Base-by-base conservation (phyloP, 37 sponge, comb jelly and placozoan species). In the Aphrocallistes beatrix region DNA sequence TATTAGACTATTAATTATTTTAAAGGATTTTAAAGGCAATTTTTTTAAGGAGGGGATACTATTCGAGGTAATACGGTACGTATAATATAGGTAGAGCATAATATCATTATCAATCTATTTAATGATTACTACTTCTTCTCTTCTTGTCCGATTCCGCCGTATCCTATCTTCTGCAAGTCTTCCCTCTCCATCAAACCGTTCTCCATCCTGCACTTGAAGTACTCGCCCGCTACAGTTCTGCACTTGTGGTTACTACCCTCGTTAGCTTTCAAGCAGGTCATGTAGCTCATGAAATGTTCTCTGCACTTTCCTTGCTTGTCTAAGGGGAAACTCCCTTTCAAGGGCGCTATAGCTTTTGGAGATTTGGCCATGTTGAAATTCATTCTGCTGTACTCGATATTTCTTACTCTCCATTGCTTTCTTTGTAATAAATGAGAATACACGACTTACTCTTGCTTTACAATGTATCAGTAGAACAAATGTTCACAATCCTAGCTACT, bases 231-330 rank as follows among this genome's bases (percentile, higher is more conserved):
- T 3, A 60, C 21, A 6, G 25, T 19, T 13, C 21, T 60, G n/a
- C 75, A 60, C 3, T 25, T 6, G 1, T 13, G 28, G n/a, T 60
- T 60, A 13, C 75, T 60, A 1, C n/a, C 28, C 34, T 60, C 28
- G 34, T 21, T 60, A 60, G 8, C 21, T 13, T 60, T 3, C 3
- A 60, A 30, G n/a, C 75, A 60, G 25, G 75, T 6, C 75, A 60
- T 60, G 75, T 60, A 60, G 25, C 34, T 28, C 34, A 6, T 60
- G 75, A 60, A 60, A 3, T 60, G 25, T 3, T 60, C 34, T 13
- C 21, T 60, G 75, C 75, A 60, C 34, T 60, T 60, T 19, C 75
- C 75, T 60, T 60, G 32, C 75, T 60, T 60, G 75, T 60, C 75
- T 30, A 60, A 30, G n/a, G 75, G 75, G 75, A 60, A 60, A 28